Conservation (phyloP, 1,140 invertebrate genomes). For the Pararge aegeria region DNA sequence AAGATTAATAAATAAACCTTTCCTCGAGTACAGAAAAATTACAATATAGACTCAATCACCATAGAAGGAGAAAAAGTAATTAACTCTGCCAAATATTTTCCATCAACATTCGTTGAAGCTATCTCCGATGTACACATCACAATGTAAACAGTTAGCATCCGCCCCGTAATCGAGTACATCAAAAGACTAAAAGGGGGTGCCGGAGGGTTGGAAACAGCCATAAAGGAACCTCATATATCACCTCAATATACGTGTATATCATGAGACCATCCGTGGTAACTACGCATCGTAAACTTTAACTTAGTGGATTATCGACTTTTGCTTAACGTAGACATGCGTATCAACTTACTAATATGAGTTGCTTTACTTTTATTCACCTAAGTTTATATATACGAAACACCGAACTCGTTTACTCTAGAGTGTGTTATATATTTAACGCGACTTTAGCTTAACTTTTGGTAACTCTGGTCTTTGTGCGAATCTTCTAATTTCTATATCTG, state of each 20-base stretch:
- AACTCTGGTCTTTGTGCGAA: too few species aligned
- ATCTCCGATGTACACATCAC: not conserved
- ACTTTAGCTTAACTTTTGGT: too few species aligned
- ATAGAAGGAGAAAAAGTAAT: not conserved
- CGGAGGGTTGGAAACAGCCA: slow-evolving; percentile 2
- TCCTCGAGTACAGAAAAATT: too few species aligned
- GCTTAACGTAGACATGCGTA: not conserved
- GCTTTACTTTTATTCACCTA: too few species aligned
- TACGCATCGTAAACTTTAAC: not conserved
- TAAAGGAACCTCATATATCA: slow-evolving; percentile 2
- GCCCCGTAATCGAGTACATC: slow-evolving; percentile 2
- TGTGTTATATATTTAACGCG: too few species aligned
- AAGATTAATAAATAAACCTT: too few species aligned
- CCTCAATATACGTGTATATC: not conserved
- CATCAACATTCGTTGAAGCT: not conserved
- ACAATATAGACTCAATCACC: too few species aligned
- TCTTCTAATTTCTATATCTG: too few species aligned
- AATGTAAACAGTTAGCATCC: slow-evolving; percentile 2
- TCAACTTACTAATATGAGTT: too few species aligned
- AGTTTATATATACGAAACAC: too few species aligned
- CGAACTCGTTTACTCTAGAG: too few species aligned
- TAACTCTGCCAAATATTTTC: not conserved
- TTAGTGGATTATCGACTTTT: slow-evolving; percentile 1
- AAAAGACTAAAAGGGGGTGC: slow-evolving; percentile 7
- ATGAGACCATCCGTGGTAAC: not conserved